Conservation (phyloP, 2,797 vertebrate genomes). For the Anguilla anguilla region DNA sequence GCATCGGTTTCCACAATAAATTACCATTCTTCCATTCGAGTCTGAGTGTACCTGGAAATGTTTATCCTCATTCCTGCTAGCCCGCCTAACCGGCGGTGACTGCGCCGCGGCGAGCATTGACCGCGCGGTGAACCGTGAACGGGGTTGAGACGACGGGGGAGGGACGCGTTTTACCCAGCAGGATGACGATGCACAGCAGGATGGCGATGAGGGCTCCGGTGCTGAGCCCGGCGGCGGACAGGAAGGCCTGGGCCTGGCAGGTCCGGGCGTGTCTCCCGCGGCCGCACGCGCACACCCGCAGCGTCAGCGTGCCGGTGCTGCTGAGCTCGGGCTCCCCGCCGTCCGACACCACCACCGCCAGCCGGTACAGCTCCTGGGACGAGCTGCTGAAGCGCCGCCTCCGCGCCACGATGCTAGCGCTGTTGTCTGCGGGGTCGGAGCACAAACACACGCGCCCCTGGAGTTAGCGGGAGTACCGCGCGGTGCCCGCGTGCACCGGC, state of each 20-base stretch:
- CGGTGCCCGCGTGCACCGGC: not conserved
- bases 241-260: constrained; percentile 86
- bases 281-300: constrained; percentile 87
- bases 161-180: constrained; percentile 77
- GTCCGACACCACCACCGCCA: constrained; percentile 84
- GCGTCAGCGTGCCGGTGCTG: constrained; percentile 85
- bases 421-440: constrained; percentile 74
- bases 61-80: not conserved
- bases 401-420: constrained; percentile 82
- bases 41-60: not conserved
- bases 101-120: not conserved
- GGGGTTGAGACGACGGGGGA: not conserved
- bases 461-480: not conserved
- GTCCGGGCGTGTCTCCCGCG: constrained; percentile 74
- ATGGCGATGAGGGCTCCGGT: constrained; percentile 91
- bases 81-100: not conserved
- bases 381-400: constrained; percentile 78
- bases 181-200: constrained; percentile 86
- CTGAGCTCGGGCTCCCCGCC: constrained; percentile 86
- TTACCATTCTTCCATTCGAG: not conserved
- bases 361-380: constrained; percentile 79
- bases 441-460: not conserved
- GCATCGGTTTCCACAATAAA: not conserved
- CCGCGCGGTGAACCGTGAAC: not conserved
- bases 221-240: constrained; percentile 88